These are phyloP conservation scores for Mesorhabditis spiculigera DNA, from an alignment of 2,888 invertebrate species.

Conservation along the genomic window DNA sequence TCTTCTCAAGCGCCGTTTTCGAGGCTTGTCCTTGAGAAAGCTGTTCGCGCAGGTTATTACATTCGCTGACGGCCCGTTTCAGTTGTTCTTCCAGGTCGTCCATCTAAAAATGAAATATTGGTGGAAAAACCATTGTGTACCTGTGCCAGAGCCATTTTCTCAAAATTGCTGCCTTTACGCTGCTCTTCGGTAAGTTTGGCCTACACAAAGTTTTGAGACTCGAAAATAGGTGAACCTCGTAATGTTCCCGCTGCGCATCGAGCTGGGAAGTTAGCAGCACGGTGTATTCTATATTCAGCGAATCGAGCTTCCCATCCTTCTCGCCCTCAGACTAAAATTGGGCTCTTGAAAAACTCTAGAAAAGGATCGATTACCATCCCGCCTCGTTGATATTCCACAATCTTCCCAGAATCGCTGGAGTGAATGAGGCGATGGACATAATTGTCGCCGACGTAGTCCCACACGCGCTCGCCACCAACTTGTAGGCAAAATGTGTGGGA, in stretches of 20 bases:
- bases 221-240: conserved; percentile 56
- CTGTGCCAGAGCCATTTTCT: conserved; percentile 58
- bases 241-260: conserved; percentile 86
- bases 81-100: conserved; percentile 66
- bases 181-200: conserved; percentile 63
- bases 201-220: conserved; percentile 8
- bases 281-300: conserved; percentile 91
- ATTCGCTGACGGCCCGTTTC: conserved; percentile 64
- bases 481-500: conserved; percentile 93
- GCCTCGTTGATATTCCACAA: conserved; percentile 68
- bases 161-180: conserved; percentile 68
- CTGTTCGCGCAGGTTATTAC: conserved; percentile 48
- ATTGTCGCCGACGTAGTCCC: conserved; percentile 98
- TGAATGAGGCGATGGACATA: conserved; percentile 92
- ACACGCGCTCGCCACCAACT: conserved; percentile 79
- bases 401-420: conserved; percentile 53
- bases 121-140: conserved; percentile 24
- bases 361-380: not conserved
- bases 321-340: conserved; percentile 22
- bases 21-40: conserved; percentile 24
- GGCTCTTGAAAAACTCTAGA: not conserved
- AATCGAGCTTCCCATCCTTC: conserved; percentile 81
- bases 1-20: conserved; percentile 68
- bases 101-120: conserved; percentile 25
- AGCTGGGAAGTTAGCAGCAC: conserved; percentile 90